A percentile compares a stretch with the other conserved stretches of the same genome.
phyloP scores from a whole-genome alignment of 2,888 invertebrate species.

The Drosophila prolongata region DNA sequence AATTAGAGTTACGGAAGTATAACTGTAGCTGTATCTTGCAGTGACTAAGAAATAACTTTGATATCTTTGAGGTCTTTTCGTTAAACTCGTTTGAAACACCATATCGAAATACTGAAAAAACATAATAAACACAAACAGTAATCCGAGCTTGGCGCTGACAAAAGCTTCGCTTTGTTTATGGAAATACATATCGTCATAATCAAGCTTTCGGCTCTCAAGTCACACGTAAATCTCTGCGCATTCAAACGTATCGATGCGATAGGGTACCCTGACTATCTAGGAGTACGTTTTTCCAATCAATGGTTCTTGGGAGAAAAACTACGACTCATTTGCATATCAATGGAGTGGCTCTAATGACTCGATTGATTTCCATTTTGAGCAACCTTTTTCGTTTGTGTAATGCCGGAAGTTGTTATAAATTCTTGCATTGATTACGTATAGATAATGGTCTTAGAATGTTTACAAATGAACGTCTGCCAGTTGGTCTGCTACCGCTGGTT shows the following conservation, averaged over 20 bases:
- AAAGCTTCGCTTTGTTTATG: constrained; percentile 49
- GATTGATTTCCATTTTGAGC: constrained; percentile 28
- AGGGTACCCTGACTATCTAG: constrained; percentile 2
- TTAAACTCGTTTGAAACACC: constrained; percentile 30
- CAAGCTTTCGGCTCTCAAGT: constrained; percentile 29
- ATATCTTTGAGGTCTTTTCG: constrained; percentile 23
- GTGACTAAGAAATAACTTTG: constrained; percentile 34
- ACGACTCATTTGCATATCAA: constrained; percentile 34
- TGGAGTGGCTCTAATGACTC: constrained; percentile 29
- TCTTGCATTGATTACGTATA: constrained; percentile 20
- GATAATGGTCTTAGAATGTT: constrained; percentile 11
- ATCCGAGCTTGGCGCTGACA: constrained; percentile 39
- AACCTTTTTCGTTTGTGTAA: constrained; percentile 28
- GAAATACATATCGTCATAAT: constrained; percentile 36
- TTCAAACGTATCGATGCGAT: constrained; percentile 28
- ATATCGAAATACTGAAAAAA: constrained; percentile 32
- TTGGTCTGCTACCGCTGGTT: constrained; percentile 17
- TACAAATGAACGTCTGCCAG: constrained; percentile 3
- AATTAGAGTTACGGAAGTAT: constrained; percentile 2
- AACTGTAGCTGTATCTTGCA: constrained; percentile 4
- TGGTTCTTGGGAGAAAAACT: constrained; percentile 26
- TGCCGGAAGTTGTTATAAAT: constrained; percentile 38
- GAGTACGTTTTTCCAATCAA: constrained; percentile 29
- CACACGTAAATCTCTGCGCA: constrained; percentile 28
- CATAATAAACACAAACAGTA: constrained; percentile 28